Evolutionary conservation across 2,113 vertebrate genomes (phyloP).

Genomic region (Bos javanicus): DNA sequence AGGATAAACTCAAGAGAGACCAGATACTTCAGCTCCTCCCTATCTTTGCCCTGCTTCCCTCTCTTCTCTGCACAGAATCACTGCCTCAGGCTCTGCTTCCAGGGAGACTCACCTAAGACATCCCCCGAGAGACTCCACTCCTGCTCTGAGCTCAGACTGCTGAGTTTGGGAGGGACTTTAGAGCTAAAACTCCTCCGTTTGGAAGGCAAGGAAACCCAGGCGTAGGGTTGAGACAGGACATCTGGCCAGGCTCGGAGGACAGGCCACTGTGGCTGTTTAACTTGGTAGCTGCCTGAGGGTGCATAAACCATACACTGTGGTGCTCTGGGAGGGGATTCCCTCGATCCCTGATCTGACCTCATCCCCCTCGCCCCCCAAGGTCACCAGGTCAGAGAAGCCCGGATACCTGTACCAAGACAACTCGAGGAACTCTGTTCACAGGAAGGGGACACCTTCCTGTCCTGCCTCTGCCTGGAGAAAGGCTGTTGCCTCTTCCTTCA

Average conservation of each 20-base stretch:
- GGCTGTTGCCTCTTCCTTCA: not conserved
- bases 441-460: not conserved
- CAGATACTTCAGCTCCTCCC: not conserved
- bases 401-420: not conserved
- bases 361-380: not conserved
- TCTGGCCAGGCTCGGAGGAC: not conserved
- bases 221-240: not conserved
- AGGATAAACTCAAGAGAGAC: not conserved
- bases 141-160: not conserved
- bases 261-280: not conserved
- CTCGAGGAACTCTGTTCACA: not conserved
- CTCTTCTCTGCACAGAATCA: rapidly evolving
- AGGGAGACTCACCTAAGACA: not conserved
- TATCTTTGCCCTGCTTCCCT: not conserved
- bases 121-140: not conserved
- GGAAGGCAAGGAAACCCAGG: not conserved
- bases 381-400: not conserved
- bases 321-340: too few relatives aligned
- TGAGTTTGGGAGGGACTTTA: not conserved
- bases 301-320: not conserved
- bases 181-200: not conserved
- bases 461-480: not conserved
- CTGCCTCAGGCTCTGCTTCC: not conserved
- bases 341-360: not conserved
- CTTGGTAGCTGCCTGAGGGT: not conserved